phyloP scores from a whole-genome alignment of 2,888 invertebrate species.

The Cordylochernes scorpioides region DNA sequence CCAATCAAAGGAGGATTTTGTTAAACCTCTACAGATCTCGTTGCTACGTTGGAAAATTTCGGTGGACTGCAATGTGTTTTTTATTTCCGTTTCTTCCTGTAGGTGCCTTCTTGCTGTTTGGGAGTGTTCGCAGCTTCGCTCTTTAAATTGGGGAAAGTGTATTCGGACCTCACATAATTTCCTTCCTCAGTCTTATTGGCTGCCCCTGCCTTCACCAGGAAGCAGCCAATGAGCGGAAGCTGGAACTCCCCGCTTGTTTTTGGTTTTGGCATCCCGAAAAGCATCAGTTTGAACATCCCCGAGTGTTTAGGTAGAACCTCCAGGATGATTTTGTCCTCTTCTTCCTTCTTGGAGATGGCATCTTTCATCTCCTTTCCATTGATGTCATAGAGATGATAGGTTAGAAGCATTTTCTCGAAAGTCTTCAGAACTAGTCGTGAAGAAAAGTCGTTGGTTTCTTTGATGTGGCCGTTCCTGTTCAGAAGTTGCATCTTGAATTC shows the following conservation, averaged over 20 bases:
- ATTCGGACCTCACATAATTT: too few species aligned
- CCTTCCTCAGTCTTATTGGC: too few species aligned
- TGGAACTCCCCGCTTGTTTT: conserved; percentile 16
- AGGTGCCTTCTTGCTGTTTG: too few species aligned
- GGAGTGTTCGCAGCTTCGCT: too few species aligned
- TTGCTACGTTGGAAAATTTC: too few species aligned
- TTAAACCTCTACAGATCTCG: too few species aligned
- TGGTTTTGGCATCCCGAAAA: conserved; percentile 17
- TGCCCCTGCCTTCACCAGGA: too few species aligned
- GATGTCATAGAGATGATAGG: conserved; percentile 13
- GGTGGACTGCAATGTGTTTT: too few species aligned
- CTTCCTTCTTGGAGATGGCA: conserved; percentile 13
- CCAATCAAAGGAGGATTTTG: too few species aligned
- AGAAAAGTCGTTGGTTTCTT: conserved; percentile 17
- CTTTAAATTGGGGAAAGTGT: too few species aligned
- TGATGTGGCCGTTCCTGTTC: conserved; percentile 16
- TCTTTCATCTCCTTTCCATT: conserved; percentile 15
- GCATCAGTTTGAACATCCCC: conserved; percentile 16
- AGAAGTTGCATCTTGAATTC: conserved; percentile 16
- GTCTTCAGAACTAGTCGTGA: conserved; percentile 15
- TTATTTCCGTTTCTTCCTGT: too few species aligned
- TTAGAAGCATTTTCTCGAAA: conserved; percentile 14
- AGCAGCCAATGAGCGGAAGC: conserved; percentile 16
- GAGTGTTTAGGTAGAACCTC: conserved; percentile 15
- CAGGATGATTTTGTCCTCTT: conserved; percentile 13